Evolutionary conservation across 1,140 invertebrate species (phyloP).

Genomic region (Aphaenogaster rudis): DNA sequence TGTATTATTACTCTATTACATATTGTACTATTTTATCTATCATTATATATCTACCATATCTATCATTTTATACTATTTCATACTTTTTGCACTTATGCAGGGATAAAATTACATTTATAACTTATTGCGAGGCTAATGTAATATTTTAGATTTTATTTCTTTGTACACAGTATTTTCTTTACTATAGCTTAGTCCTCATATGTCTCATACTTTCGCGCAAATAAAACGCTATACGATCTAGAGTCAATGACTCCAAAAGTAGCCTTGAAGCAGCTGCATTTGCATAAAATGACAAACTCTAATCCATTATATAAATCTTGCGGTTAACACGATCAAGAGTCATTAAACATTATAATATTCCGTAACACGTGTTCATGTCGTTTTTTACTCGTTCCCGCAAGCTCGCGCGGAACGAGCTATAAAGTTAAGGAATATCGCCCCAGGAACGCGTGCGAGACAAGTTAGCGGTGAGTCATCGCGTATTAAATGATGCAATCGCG

Average conservation of each 20-base stretch:
- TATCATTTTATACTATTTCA: too few relatives aligned
- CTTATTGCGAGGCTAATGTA: not conserved
- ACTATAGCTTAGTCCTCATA: not conserved
- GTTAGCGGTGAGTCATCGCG: constrained; percentile 11
- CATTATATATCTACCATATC: too few relatives aligned
- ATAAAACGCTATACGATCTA: not conserved
- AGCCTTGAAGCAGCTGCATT: not conserved
- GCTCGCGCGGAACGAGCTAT: not conserved
- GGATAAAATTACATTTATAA: not conserved
- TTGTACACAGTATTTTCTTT: not conserved
- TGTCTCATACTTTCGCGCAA: not conserved
- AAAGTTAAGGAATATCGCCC: not conserved
- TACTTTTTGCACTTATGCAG: not conserved
- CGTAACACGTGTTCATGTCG: not conserved
- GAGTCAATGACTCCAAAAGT: not conserved
- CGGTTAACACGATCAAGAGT: too few relatives aligned
- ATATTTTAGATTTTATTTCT: not conserved
- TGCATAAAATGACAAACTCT: not conserved
- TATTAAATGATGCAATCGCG: not conserved
- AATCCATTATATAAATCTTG: not conserved
- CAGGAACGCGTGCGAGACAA: not conserved
- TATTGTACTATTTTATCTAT: too few relatives aligned
- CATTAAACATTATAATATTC: not conserved
- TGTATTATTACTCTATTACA: too few relatives aligned
- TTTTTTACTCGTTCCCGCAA: not conserved